Conservation (phyloP, 2,888 invertebrate species). For the Eulithis prunata region DNA sequence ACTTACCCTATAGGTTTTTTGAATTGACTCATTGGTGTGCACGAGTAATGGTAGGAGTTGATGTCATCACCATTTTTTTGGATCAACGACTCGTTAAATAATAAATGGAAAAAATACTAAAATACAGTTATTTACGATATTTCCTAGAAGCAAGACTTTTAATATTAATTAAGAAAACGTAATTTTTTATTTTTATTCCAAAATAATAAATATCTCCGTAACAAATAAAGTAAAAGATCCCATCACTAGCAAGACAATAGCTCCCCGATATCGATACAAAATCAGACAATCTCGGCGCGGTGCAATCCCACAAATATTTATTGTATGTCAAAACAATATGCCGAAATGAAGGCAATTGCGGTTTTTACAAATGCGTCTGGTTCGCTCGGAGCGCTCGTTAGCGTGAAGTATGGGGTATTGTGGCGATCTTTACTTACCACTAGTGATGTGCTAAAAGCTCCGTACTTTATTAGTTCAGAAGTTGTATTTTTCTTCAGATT, state of each 20-base stretch:
- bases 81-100: too few relatives aligned
- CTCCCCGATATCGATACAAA: constrained; percentile 64
- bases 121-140: too few relatives aligned
- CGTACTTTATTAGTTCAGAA: too few relatives aligned
- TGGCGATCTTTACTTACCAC: constrained; percentile 46
- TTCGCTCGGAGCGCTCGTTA: constrained; percentile 81
- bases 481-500: too few relatives aligned
- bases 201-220: background rate
- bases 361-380: constrained; percentile 83
- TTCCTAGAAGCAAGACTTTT: too few relatives aligned
- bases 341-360: constrained; percentile 82
- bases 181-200: too few relatives aligned
- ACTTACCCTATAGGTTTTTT: too few relatives aligned
- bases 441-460: constrained; percentile 18
- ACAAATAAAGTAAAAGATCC: background rate
- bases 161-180: too few relatives aligned
- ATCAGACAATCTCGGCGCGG: constrained; percentile 73
- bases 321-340: constrained; percentile 85
- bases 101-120: too few relatives aligned
- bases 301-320: constrained; percentile 83
- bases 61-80: too few relatives aligned
- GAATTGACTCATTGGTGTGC: too few relatives aligned
- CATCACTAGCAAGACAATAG: constrained; percentile 60
- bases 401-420: constrained; percentile 81
- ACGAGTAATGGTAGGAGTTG: too few relatives aligned